Conservation (phyloP, 1,140 invertebrate genomes). For the Sminthurinus signatus region DNA sequence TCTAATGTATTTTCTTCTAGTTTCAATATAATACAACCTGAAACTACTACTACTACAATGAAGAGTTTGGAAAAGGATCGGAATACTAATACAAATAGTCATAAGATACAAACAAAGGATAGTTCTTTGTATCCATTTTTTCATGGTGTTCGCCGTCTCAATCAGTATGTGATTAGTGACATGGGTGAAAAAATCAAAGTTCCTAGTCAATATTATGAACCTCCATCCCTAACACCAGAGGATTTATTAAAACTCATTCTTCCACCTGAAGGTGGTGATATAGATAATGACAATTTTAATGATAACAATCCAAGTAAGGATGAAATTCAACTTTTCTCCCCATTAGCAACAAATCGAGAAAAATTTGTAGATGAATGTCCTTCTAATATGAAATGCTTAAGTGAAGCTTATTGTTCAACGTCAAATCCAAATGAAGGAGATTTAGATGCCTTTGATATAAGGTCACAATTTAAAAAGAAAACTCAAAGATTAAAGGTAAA, state of each 20-base stretch:
- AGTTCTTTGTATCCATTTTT: slow-evolving; percentile 8
- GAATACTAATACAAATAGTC: too few species aligned
- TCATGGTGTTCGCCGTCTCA: background rate
- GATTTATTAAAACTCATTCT: background rate
- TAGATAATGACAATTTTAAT: background rate
- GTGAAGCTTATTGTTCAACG: slow-evolving; percentile 16
- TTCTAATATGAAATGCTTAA: slow-evolving; percentile 20
- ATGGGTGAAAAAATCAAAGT: slow-evolving; percentile 5
- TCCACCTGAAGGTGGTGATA: background rate
- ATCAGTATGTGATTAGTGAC: background rate
- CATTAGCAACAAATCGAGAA: background rate
- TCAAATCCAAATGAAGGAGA: slow-evolving; percentile 19
- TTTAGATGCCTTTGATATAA: slow-evolving; percentile 15
- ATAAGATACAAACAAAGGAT: too few species aligned
- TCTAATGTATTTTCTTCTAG: too few species aligned
- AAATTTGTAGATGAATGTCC: slow-evolving; percentile 18
- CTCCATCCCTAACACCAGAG: slow-evolving; percentile 3
- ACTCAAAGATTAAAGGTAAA: slow-evolving; percentile 2
- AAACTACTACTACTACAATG: too few species aligned
- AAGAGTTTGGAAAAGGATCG: too few species aligned
- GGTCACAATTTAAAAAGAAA: slow-evolving; percentile 1
- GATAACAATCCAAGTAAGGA: background rate
- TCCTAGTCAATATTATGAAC: slow-evolving; percentile 22
- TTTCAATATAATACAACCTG: too few species aligned
- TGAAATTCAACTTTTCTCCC: slow-evolving; percentile 8